phyloP scores from a whole-genome alignment of 2,797 vertebrate genomes.

The Percopsis omiscomaycus region DNA sequence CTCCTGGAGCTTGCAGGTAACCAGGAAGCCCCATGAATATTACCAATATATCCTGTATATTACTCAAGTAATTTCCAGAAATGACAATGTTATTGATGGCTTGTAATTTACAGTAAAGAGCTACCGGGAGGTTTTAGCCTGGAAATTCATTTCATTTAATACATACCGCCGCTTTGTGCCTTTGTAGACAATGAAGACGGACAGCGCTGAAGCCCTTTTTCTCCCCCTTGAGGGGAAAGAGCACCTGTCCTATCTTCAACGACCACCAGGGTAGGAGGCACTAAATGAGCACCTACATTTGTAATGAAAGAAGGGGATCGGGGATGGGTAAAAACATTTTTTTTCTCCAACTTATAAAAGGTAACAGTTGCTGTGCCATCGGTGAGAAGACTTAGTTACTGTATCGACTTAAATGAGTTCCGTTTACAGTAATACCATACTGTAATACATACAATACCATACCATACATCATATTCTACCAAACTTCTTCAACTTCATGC shows the following conservation, averaged over 20 bases:
- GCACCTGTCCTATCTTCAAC: conserved; percentile 78
- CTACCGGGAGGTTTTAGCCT: no score
- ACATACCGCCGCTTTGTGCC: conserved; percentile 80
- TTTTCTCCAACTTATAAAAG: background rate
- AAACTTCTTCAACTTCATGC: background rate
- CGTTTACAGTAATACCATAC: no score
- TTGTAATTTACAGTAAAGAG: no score
- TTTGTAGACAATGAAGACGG: conserved; percentile 78
- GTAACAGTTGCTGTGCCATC: no score
- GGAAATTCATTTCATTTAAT: background rate
- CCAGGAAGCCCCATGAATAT: background rate
- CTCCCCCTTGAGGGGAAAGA: conserved; percentile 74
- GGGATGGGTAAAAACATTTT: background rate
- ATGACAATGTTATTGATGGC: no score
- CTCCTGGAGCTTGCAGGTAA: background rate
- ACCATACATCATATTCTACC: background rate
- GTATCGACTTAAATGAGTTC: no score
- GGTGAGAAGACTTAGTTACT: no score
- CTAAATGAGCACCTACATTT: conserved; percentile 65
- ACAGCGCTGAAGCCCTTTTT: conserved; percentile 79
- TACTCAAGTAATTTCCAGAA: no score
- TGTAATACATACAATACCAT: background rate
- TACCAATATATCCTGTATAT: background rate
- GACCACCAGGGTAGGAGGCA: conserved; percentile 75
- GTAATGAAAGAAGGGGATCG: background rate